Evolutionary conservation across 2,888 invertebrate species (phyloP).

Genomic region (Meganola albula): DNA sequence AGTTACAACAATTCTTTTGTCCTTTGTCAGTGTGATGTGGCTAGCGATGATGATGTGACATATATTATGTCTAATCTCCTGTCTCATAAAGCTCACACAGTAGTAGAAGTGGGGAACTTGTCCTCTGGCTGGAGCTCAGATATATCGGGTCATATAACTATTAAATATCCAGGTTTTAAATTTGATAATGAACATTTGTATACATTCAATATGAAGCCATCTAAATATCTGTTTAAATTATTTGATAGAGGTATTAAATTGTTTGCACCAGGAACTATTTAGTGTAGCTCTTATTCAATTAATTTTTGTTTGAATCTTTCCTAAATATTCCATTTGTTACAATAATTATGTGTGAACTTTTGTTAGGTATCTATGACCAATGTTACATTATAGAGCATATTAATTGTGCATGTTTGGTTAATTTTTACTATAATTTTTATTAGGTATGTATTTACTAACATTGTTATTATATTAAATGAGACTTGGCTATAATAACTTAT

Average conservation of each 20-base stretch:
- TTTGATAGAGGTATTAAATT: conserved; percentile 86
- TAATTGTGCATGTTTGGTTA: too few relatives aligned
- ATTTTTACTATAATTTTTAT: too few relatives aligned
- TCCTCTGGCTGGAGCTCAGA: conserved; percentile 84
- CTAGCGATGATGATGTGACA: conserved; percentile 76
- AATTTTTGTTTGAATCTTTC: too few relatives aligned
- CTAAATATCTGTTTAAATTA: conserved; percentile 81
- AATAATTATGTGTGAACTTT: too few relatives aligned
- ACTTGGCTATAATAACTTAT: too few relatives aligned
- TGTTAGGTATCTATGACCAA: too few relatives aligned
- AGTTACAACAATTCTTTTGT: conserved; percentile 54
- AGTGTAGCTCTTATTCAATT: too few relatives aligned
- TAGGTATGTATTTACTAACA: conserved; percentile 17
- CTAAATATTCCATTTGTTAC: too few relatives aligned
- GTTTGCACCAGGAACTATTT: conserved; percentile 82
- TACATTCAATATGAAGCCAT: conserved; percentile 43
- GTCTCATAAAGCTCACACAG: conserved; percentile 80
- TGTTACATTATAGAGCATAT: too few relatives aligned
- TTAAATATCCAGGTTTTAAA: conserved; percentile 64
- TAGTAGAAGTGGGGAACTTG: conserved; percentile 81
- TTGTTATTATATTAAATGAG: too few relatives aligned
- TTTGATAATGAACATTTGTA: conserved; percentile 48
- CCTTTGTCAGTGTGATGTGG: conserved; percentile 77
- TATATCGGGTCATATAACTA: conserved; percentile 82
- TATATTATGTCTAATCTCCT: conserved; percentile 78